Evolutionary conservation across 2,113 vertebrate genomes (phyloP).

Genomic region (Ovis canadensis): DNA sequence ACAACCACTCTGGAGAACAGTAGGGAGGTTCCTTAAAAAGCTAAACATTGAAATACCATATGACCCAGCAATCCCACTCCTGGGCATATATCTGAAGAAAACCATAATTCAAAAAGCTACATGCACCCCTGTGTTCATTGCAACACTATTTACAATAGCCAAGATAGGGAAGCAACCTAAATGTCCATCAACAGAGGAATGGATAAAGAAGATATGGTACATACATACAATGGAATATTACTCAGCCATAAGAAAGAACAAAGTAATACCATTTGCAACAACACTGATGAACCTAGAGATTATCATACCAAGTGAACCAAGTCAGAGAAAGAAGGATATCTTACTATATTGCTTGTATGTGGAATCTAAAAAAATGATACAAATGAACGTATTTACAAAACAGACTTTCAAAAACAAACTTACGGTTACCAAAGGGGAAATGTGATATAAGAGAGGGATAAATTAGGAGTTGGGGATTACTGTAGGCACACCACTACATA

Average conservation of each 20-base stretch:
- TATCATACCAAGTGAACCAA: background rate
- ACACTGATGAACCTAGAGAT: background rate
- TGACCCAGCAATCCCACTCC: background rate
- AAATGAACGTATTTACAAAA: background rate
- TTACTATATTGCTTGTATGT: background rate
- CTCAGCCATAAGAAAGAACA: background rate
- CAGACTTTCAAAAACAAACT: background rate
- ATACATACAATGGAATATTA: background rate
- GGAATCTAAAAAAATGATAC: background rate
- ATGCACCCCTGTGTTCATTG: background rate
- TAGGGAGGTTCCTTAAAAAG: background rate
- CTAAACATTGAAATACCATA: background rate
- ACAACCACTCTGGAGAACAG: background rate
- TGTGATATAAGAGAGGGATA: background rate
- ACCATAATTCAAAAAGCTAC: background rate
- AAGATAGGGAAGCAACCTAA: background rate
- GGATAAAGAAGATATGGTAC: background rate
- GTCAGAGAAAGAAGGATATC: too few relatives aligned
- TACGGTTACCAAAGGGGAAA: background rate
- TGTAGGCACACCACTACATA: background rate
- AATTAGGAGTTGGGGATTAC: background rate
- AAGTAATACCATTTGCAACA: background rate
- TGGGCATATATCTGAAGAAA: background rate
- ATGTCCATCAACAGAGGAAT: background rate
- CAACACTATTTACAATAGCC: background rate